Evolutionary conservation across 2,888 invertebrate species (phyloP), one percentile per base, ranked within the genome.

Genomic region (Marronus borbonicus): DNA sequence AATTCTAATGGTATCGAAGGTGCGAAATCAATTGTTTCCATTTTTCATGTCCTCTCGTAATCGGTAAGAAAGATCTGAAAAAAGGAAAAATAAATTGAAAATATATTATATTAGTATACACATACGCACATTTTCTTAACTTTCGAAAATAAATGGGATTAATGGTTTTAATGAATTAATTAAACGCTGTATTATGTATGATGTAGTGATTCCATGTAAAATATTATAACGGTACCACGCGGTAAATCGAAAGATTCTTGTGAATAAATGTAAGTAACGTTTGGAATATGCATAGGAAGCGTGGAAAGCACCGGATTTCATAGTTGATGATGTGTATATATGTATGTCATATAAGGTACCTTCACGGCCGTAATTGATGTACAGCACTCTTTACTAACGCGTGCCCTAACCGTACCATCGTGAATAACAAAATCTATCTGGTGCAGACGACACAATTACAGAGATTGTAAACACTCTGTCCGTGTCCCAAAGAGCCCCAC

Each of bases 381-480:
- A 64, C 17, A 20, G 49, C 55, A 65, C 55, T 55, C 28, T 68
- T 77, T 77, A 77, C 60, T 60, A 74, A 58, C 66, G 68, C 52
- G 62, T 44, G 44, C 39, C 60, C 64, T 69, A 69, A 74, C 62
- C 62, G 77, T 64, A 75, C 72, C 76, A 77, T 79, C 77, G 58
- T 79, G 50, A 65, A 49, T 50, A 55, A 69, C 50, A 28, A 60
- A 49, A 66, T 58, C 58, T 75, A 55, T 79, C 76, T 72, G 80
- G 83, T 83, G 83, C 83, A 81, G 83, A 84, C 82, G 83, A 81
- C 83, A 83, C 86, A 85, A 85, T 84, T 82, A 83, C 84, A 84
- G 85, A 84, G 85, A 87, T 86, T 85, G 86, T 86, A 86, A 87
- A 87, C 87, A 87, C 86, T 87, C 86, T 86, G 85, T 85, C 85